Evolutionary conservation across 1,140 invertebrate genomes (phyloP).

Genomic region (Drosophila nikananu): DNA sequence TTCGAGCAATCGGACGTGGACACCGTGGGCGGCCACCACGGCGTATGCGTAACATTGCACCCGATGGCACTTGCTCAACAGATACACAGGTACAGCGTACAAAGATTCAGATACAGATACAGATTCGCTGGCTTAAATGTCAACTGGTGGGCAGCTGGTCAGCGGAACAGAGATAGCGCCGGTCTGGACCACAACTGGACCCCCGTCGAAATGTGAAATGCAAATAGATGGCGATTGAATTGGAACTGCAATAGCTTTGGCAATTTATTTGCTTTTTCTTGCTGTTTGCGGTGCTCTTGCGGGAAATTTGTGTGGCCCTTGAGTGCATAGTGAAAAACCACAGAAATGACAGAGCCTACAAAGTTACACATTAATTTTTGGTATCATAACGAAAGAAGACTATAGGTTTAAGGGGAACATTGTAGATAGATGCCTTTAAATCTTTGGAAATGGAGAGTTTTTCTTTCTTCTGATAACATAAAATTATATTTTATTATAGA

Average conservation of each 20-base stretch:
- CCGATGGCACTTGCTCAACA: conserved; percentile 64
- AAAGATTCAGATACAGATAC: conserved; percentile 7
- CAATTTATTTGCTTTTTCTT: conserved; percentile 39
- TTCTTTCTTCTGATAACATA: background rate
- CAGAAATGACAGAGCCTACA: background rate
- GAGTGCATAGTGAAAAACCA: conserved; percentile 13
- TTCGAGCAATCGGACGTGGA: conserved; percentile 9
- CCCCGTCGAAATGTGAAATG: conserved; percentile 41
- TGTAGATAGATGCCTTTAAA: too few species aligned
- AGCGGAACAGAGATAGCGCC: conserved; percentile 24
- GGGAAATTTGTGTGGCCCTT: conserved; percentile 11
- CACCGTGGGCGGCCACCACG: conserved; percentile 52
- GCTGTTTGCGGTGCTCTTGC: conserved; percentile 30
- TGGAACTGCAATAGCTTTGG: conserved; percentile 38
- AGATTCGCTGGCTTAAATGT: conserved; percentile 59
- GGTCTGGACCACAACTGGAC: conserved; percentile 23
- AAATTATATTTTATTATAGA: background rate
- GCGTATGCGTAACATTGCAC: conserved; percentile 75
- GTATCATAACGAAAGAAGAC: background rate
- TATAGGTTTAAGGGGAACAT: too few species aligned
- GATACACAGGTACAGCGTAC: conserved; percentile 3
- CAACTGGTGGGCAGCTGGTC: conserved; percentile 47
- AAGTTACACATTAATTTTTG: background rate
- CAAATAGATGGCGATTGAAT: conserved; percentile 45
- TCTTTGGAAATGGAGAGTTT: background rate